Conservation (phyloP, 2,113 vertebrate genomes). For the Nesoenas mayeri region DNA sequence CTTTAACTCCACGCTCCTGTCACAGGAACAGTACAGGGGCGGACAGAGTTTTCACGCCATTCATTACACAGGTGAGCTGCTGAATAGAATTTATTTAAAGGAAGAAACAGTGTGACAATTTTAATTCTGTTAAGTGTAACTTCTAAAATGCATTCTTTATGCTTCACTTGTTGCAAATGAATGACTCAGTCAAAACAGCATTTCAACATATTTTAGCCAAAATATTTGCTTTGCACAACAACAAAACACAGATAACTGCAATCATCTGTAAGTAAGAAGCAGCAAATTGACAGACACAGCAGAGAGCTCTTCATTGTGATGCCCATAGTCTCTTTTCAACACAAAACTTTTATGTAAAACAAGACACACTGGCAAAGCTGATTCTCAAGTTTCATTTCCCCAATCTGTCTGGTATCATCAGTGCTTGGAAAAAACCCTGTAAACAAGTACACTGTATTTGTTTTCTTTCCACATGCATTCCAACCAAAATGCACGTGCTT, state of each 20-base stretch:
- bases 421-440: not conserved
- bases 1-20: not conserved
- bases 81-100: slow-evolving; percentile 16
- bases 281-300: not conserved
- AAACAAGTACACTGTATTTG: not conserved
- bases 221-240: slow-evolving; percentile 24
- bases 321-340: not conserved
- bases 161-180: slow-evolving; percentile 40
- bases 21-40: fast-evolving
- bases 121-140: slow-evolving; percentile 6
- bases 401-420: not conserved
- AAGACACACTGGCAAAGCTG: not conserved
- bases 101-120: not conserved
- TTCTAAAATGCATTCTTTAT: slow-evolving; percentile 32
- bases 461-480: not conserved
- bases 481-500: not conserved
- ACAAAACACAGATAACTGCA: not conserved
- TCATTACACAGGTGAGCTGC: not conserved
- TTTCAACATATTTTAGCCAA: slow-evolving; percentile 20
- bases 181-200: slow-evolving; percentile 30
- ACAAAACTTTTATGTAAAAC: not conserved
- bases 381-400: not conserved
- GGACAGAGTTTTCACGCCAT: not conserved
- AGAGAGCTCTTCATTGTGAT: not conserved
- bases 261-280: not conserved